These are phyloP conservation scores for Rhineura floridana DNA, from an alignment of 2,113 vertebrate species.

Conservation along the genomic window DNA sequence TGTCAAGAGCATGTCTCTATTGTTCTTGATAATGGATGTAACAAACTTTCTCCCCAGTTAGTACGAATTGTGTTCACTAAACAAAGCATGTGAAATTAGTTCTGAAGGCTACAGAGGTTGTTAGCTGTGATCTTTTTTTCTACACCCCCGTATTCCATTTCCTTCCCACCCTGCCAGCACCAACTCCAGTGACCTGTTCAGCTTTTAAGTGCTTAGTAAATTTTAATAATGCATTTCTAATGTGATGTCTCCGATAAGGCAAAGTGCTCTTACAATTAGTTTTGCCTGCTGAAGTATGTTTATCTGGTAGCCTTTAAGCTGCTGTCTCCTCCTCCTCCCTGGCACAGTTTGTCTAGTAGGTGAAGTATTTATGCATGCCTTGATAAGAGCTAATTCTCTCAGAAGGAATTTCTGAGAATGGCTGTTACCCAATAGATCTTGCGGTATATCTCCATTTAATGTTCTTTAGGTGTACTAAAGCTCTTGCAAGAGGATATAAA, in stretches of 20 bases:
- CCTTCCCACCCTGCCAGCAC: background rate
- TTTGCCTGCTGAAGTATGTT: slow-evolving; percentile 28
- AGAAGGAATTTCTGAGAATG: slow-evolving; percentile 20
- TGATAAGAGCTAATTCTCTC: slow-evolving; percentile 32
- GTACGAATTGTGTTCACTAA: accelerated
- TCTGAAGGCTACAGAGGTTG: background rate
- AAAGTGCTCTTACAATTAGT: slow-evolving; percentile 28
- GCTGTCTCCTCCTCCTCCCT: background rate
- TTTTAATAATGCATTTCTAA: slow-evolving; percentile 33
- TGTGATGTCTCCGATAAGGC: slow-evolving; percentile 52
- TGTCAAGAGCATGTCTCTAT: accelerated
- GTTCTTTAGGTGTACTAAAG: slow-evolving; percentile 11
- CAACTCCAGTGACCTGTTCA: slow-evolving; percentile 12
- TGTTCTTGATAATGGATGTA: background rate
- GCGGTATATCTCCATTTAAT: slow-evolving; percentile 38
- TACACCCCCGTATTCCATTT: background rate
- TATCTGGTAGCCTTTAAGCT: slow-evolving; percentile 42
- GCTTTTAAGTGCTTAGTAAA: slow-evolving; percentile 26
- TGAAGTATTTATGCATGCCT: slow-evolving; percentile 34
- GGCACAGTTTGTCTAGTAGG: slow-evolving; percentile 33
- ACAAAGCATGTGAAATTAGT: background rate
- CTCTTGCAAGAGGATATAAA: slow-evolving; percentile 34
- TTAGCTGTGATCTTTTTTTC: background rate
- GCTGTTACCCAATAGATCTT: slow-evolving; percentile 35
- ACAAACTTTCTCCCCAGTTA: background rate